These are phyloP conservation scores for Tychaedon coryphoeus DNA, from an alignment of 2,113 vertebrate genomes.

Conservation along the genomic window DNA sequence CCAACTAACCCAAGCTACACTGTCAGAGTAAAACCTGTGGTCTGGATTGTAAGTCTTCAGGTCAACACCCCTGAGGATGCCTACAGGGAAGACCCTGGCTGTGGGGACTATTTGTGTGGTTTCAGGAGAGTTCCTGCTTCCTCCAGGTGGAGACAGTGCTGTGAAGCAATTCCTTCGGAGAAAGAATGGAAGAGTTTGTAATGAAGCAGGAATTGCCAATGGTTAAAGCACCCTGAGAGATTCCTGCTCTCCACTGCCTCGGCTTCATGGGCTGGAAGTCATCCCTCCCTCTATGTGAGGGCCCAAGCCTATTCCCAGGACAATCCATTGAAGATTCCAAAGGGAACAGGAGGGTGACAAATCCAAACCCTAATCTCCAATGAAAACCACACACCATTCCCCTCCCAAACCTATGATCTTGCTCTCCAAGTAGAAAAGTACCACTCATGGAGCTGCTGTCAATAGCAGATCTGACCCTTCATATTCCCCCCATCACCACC, in stretches of 20 bases:
- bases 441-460: not conserved
- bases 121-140: not conserved
- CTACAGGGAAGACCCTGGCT: not conserved
- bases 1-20: not conserved
- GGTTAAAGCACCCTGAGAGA: not conserved
- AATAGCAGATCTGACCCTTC: not conserved
- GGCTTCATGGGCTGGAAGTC: not conserved
- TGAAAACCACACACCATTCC: not conserved
- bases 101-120: not conserved
- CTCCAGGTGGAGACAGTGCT: not conserved
- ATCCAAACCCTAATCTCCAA: not conserved
- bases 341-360: not conserved
- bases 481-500: not conserved
- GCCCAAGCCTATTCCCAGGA: not conserved
- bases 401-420: not conserved
- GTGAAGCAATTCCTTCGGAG: not conserved
- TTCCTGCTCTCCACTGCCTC: not conserved
- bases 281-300: not conserved
- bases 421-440: not conserved
- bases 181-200: not conserved
- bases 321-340: not conserved
- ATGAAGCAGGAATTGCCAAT: not conserved
- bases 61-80: not conserved
- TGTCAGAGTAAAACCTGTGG: not conserved
- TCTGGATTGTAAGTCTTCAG: not conserved